phyloP scores from a whole-genome alignment of 2,113 vertebrate genomes.

The Planiliza haematocheilus region DNA sequence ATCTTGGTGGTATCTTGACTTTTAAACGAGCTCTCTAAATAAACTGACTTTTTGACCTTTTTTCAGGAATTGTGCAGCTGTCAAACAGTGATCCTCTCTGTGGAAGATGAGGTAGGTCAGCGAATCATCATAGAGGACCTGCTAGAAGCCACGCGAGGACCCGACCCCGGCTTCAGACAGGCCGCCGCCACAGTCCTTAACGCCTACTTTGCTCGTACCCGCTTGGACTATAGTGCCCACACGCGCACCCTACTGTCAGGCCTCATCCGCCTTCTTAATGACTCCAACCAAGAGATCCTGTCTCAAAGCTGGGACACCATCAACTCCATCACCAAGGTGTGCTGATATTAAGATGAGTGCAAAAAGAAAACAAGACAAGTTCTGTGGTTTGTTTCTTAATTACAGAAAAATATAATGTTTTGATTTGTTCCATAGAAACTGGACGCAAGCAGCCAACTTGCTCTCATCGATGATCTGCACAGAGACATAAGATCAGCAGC shows the following conservation, averaged over 20 bases:
- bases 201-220: constrained; percentile 94
- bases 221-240: constrained; percentile 91
- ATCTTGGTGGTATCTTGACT: too few relatives aligned
- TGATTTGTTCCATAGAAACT: constrained; percentile 85
- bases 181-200: constrained; percentile 93
- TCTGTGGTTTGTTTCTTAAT: not conserved
- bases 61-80: constrained; percentile 93
- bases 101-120: constrained; percentile 95
- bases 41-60: not conserved
- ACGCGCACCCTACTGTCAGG: constrained; percentile 91
- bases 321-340: constrained; percentile 95
- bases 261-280: constrained; percentile 94
- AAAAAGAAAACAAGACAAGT: too few relatives aligned
- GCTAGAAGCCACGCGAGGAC: constrained; percentile 91
- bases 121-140: constrained; percentile 96
- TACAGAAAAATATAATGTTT: constrained; percentile 1
- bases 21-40: not conserved
- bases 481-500: constrained; percentile 91
- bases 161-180: constrained; percentile 91
- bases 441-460: constrained; percentile 95
- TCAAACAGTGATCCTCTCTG: constrained; percentile 94
- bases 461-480: constrained; percentile 95
- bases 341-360: constrained; percentile 12
- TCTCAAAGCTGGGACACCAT: constrained; percentile 98
- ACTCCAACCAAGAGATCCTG: constrained; percentile 90